Conservation (phyloP, 2,797 vertebrate genomes). For the Phrynocephalus vlangalii region DNA sequence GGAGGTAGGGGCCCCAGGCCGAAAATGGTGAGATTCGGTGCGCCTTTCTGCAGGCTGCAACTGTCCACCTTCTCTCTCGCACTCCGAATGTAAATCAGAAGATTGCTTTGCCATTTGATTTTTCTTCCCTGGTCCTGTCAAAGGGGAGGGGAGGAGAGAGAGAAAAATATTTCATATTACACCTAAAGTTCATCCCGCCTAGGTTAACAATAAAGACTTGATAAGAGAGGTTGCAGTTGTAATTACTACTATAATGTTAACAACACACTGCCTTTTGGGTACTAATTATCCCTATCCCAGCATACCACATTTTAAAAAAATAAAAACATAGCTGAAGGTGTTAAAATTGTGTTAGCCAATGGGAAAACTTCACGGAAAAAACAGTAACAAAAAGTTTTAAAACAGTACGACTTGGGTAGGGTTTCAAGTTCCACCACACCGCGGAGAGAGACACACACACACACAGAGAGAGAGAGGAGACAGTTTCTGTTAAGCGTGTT, state of each 20-base stretch:
- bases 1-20: slow-evolving; percentile 74
- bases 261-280: not conserved
- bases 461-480: slow-evolving; percentile 4
- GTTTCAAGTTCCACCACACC: slow-evolving; percentile 4
- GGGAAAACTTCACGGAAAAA: not conserved
- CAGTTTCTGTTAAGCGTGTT: too few relatives aligned
- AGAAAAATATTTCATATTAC: not conserved
- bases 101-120: slow-evolving; percentile 83
- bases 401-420: not conserved
- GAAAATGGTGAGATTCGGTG: slow-evolving; percentile 65
- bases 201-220: not conserved
- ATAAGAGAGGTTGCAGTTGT: not conserved
- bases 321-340: not conserved
- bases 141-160: slow-evolving; percentile 49
- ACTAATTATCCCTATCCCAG: not conserved
- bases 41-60: slow-evolving; percentile 74
- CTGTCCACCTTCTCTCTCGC: slow-evolving; percentile 78
- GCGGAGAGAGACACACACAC: not conserved
- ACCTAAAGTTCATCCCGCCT: not conserved
- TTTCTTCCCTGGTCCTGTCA: slow-evolving; percentile 78
- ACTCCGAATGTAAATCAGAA: slow-evolving; percentile 78
- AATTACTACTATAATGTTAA: not conserved
- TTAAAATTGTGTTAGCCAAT: not conserved
- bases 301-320: not conserved
- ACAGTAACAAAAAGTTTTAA: not conserved